Base-by-base conservation (phyloP, 2,888 invertebrate genomes). In the Ectropis crepuscularia region DNA sequence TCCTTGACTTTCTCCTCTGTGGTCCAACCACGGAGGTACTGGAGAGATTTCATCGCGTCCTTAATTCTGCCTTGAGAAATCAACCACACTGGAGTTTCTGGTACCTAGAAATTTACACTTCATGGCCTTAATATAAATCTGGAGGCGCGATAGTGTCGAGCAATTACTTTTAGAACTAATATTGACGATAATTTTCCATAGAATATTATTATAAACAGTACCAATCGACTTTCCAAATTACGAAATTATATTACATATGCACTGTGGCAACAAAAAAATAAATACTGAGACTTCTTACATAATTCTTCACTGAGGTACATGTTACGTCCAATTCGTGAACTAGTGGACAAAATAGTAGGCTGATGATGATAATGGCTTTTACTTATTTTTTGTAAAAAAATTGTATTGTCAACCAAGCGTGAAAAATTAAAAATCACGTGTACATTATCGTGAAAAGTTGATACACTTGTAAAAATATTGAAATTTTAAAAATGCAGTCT, bases 71-170 rank as follows among this genome's bases (percentile, higher is more conserved):
- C 90, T 72, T 88, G 89, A 0, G 93, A 88, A 55, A 94, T 69
- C 4, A 94, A 78, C 94, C 94, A 94, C 12, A 94, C 85, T 37
- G 94, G 94, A 0, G 94, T 93, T 77, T 94, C 94, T 7, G 94
- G 94, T 0, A 93, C 89, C 94, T 94, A 62, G 9, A 67, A 53
- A 53, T 11, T 28, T 28, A 28, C 4, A 28, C 4, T 28, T 28
- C 4, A 28, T 28, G 16, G 16, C n/a, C n/a, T n/a, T n/a, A n/a
- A n/a, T n/a, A n/a, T n/a, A n/a, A n/a, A n/a, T n/a, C n/a, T n/a
- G n/a, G n/a, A n/a, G n/a, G n/a, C n/a, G n/a, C n/a, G n/a, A n/a
- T n/a, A n/a, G n/a, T n/a, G n/a, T n/a, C n/a, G n/a, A n/a, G n/a
- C n/a, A n/a, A n/a, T n/a, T n/a, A n/a, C n/a, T n/a, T n/a, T n/a